A percentile compares a stretch with the other conserved stretches of the same genome.
Evolutionary conservation across 2,888 invertebrate genomes (phyloP).

Genomic region (Aphidius colemani): DNA sequence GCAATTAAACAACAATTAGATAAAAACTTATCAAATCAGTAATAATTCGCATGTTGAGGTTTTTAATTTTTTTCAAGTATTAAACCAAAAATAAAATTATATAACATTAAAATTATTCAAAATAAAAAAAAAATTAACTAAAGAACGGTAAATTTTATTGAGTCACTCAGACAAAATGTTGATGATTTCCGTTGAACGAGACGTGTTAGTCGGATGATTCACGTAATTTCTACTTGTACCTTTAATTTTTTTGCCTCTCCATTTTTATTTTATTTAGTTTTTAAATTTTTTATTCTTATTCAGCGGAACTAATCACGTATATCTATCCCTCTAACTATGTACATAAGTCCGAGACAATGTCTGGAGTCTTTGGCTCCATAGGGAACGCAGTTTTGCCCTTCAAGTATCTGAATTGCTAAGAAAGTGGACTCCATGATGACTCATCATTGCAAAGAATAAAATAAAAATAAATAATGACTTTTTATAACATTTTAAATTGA

Average conservation of each 20-base stretch:
- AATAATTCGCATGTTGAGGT: neutral
- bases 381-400: neutral
- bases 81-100: neutral
- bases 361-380: conserved; percentile 2
- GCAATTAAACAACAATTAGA: neutral
- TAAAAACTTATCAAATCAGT: conserved; percentile 10
- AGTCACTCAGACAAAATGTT: conserved; percentile 46
- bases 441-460: conserved; percentile 6
- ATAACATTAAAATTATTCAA: too few species aligned
- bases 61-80: neutral
- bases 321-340: too few species aligned
- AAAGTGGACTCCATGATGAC: neutral
- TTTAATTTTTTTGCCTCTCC: conserved; percentile 11
- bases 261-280: neutral
- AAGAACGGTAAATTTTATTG: conserved; percentile 34
- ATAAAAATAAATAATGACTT: neutral
- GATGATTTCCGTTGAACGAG: conserved; percentile 41
- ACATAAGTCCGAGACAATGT: neutral
- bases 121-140: too few species aligned
- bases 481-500: too few species aligned
- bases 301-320: neutral
- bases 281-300: neutral
- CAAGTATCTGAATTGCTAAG: conserved; percentile 9
- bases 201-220: conserved; percentile 51
- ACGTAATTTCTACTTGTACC: conserved; percentile 42